Evolutionary conservation across 92 coral and sea anemone species (phyloP), one percentile per base, ranked within the genome.

Genomic region (Anthopleura xanthogrammica): DNA sequence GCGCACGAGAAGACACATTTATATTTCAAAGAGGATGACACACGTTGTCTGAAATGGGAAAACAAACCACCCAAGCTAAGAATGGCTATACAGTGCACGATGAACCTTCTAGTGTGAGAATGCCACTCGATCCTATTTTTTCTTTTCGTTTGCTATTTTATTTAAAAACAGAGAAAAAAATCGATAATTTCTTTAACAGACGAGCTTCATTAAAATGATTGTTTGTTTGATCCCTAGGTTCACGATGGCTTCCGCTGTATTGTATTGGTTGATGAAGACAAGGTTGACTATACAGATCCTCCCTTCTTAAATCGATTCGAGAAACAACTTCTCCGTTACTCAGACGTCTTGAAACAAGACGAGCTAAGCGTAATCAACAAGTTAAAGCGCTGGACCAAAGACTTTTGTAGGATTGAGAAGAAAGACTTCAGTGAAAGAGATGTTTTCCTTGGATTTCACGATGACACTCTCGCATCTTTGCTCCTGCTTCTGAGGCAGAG

Each of bases 291-390:
- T 78, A 78, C 90, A 2, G 93, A 90, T 77, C 90, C 93, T 41
- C 93, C 93, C 22, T 90, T 90, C 60, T 86, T 90, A 65, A 90
- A 90, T 60, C 83, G 93, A 40, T 90, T 90, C 48, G 93, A 90
- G 80, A 90, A 90, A 52, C 93, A 90, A 75, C 50, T 86, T 41
- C 86, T 90, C 17, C 93, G 93, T 24, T 90, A 86, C 81, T 36
- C 78, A 48, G 92, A 89, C 64, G 92, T 86, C 36, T 66, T 89
- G 74, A 65, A 29, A 64, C 72, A 58, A 16, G n/a, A 48, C 10
- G 83, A 89, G 50, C 46, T 50, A 76, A 50, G 36, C 24, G 60
- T 78, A 40, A 60, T 85, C 50, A 13, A 3, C 43, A 66, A 86
- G 48, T 80, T 89, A 20, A 17, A 62, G 55, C 17, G 16, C 9